phyloP scores from a whole-genome alignment of 30 jellyfish, hydroid and myxozoan genomes.

The Euphysa ruthae region DNA sequence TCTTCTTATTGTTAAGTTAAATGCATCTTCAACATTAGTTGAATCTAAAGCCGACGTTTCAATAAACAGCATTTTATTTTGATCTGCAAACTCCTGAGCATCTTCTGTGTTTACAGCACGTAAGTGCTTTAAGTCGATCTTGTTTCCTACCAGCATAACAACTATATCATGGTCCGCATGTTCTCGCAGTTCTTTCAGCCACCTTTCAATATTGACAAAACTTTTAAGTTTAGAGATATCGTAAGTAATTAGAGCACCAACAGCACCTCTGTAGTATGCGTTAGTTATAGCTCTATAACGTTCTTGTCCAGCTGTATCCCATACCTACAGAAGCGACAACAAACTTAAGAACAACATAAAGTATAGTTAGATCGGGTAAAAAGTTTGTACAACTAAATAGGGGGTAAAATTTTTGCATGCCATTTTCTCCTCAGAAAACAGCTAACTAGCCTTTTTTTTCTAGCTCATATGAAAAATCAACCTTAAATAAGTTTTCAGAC shows the following conservation, averaged over 20 bases:
- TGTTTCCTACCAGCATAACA: constrained; percentile 89
- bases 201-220: constrained; percentile 70
- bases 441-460: too few species aligned
- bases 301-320: constrained; percentile 99
- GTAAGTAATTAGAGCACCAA: constrained; percentile 92
- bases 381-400: too few species aligned
- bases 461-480: too few species aligned
- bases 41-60: constrained; percentile 98
- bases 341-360: too few species aligned
- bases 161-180: constrained; percentile 88
- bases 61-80: constrained; percentile 68
- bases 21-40: constrained; percentile 88
- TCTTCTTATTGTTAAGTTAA: constrained; percentile 63
- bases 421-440: too few species aligned
- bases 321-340: constrained; percentile 47
- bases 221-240: constrained; percentile 79
- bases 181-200: constrained; percentile 84
- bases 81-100: constrained; percentile 89
- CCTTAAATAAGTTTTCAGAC: too few species aligned
- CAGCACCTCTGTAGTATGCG: constrained; percentile 97
- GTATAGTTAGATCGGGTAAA: too few species aligned
- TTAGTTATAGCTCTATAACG: constrained; percentile 92
- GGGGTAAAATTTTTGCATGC: too few species aligned
- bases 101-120: constrained; percentile 94
- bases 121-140: constrained; percentile 76